Evolutionary conservation across 1,140 invertebrate genomes (phyloP).

Genomic region (Bombus breviceps): DNA sequence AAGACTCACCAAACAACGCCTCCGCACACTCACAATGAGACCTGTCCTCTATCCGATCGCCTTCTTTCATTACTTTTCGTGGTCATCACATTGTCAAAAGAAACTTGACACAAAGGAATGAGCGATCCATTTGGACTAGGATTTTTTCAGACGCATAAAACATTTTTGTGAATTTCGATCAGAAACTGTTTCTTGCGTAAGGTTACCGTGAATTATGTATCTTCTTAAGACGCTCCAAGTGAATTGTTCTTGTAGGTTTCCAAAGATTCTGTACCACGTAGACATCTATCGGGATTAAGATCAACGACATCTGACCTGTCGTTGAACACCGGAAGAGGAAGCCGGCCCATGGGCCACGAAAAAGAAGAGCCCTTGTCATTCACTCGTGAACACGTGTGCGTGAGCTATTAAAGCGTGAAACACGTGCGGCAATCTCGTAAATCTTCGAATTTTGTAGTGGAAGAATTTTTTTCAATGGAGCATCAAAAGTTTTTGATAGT

Average conservation of each 20-base stretch:
- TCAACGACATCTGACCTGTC: constrained; percentile 67
- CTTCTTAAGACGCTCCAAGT: not conserved
- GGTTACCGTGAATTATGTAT: constrained; percentile 22
- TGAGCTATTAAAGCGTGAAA: constrained; percentile 49
- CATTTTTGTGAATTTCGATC: constrained; percentile 11
- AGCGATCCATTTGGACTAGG: not conserved
- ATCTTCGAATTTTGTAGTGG: constrained; percentile 16
- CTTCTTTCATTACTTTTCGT: constrained; percentile 37
- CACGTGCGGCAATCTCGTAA: constrained; percentile 56
- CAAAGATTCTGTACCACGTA: constrained; percentile 57
- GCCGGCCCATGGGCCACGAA: constrained; percentile 45
- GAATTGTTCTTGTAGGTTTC: constrained; percentile 9
- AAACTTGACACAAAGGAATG: not conserved
- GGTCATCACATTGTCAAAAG: constrained; percentile 44
- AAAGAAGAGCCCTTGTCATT: constrained; percentile 54
- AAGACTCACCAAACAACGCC: not conserved
- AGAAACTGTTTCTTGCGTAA: not conserved
- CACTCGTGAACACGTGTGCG: constrained; percentile 63
- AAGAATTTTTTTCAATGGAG: not conserved
- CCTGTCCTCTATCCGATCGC: constrained; percentile 45
- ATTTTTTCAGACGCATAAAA: not conserved
- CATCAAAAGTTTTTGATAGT: not conserved
- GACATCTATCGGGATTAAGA: constrained; percentile 57
- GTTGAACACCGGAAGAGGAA: constrained; percentile 70
- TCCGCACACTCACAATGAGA: constrained; percentile 29